phyloP scores from a whole-genome alignment of 2,888 invertebrate genomes.

The Theretra japonica region DNA sequence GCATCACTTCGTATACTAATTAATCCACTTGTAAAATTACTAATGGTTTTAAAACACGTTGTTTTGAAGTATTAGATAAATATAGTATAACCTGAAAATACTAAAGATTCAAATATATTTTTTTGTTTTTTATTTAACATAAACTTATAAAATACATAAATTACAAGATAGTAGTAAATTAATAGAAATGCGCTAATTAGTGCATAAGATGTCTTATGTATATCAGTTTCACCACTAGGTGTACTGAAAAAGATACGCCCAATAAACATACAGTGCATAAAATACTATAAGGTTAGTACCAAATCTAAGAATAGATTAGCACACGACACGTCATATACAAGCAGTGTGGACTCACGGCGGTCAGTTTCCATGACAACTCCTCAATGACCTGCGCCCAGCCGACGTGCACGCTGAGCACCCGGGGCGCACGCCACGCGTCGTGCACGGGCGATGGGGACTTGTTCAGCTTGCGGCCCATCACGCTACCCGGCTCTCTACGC shows the following conservation, averaged over 20 bases:
- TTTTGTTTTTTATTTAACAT: too few species aligned
- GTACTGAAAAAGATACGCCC: neutral
- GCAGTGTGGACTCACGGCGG: conserved; percentile 57
- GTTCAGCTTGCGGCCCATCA: conserved; percentile 31
- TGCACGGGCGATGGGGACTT: neutral
- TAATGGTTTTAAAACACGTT: too few species aligned
- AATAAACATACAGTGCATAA: neutral
- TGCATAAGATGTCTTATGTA: too few species aligned
- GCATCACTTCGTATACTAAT: too few species aligned
- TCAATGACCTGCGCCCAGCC: conserved; percentile 73
- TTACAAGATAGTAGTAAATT: too few species aligned
- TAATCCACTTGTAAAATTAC: too few species aligned
- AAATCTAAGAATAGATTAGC: conserved; percentile 15
- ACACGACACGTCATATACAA: conserved; percentile 32
- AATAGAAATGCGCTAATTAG: too few species aligned
- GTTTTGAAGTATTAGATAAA: too few species aligned
- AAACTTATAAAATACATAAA: too few species aligned
- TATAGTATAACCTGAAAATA: too few species aligned
- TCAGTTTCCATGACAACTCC: conserved; percentile 68
- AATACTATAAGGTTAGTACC: conserved; percentile 34
- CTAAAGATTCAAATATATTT: too few species aligned
- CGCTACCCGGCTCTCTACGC: conserved; percentile 36
- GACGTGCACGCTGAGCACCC: conserved; percentile 57
- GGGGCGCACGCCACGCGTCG: conserved; percentile 36
- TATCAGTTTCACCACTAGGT: neutral